Conservation (phyloP, 2,113 vertebrate genomes). For the Gulo gulo region DNA sequence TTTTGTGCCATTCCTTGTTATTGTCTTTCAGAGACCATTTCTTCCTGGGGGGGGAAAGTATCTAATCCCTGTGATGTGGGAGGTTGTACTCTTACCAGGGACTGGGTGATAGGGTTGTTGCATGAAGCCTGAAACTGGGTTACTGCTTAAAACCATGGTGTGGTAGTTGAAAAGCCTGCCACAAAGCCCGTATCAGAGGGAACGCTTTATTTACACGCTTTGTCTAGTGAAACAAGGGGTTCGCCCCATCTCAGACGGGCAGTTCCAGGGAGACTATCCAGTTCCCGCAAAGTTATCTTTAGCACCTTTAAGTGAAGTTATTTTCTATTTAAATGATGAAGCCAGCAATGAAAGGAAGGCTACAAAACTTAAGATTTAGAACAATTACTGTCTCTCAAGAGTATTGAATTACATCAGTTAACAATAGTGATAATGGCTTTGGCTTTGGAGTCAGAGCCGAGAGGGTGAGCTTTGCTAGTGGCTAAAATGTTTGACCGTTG, state of each 20-base stretch:
- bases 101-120: neutral
- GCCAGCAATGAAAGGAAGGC: neutral
- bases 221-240: neutral
- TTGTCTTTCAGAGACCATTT: neutral
- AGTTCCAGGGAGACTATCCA: neutral
- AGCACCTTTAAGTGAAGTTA: neutral
- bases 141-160: neutral
- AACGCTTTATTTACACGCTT: neutral
- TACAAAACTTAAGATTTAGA: neutral
- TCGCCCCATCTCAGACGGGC: neutral
- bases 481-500: neutral
- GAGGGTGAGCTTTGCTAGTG: neutral
- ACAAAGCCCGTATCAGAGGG: neutral
- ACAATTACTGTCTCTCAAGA: neutral
- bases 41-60: neutral
- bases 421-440: neutral
- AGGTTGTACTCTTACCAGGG: neutral
- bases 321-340: constrained; percentile 31
- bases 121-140: neutral
- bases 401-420: neutral
- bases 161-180: neutral
- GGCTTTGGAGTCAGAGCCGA: neutral
- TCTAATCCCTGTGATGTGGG: neutral
- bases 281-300: constrained; percentile 19
- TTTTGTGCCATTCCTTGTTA: neutral